Evolutionary conservation across 2,113 vertebrate species (phyloP).

Genomic region (Lepidothrix coronata): DNA sequence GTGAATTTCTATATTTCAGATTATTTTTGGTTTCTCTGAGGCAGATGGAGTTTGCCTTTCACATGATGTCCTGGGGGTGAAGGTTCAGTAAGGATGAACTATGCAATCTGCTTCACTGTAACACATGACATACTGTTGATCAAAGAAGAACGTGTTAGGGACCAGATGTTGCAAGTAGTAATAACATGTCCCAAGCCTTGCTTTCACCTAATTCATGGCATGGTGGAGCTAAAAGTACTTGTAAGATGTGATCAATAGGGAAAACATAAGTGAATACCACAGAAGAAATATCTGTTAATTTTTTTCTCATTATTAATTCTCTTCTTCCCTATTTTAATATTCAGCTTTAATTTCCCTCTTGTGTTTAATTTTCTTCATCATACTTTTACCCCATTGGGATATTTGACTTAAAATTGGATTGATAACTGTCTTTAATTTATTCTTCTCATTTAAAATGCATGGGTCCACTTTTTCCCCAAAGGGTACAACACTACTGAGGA

Average conservation of each 20-base stretch:
- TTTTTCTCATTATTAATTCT: slow-evolving; percentile 34
- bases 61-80: slow-evolving; percentile 38
- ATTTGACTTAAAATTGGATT: slow-evolving; percentile 36
- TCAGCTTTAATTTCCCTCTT: slow-evolving; percentile 5
- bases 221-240: not conserved
- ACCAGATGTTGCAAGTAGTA: slow-evolving; percentile 59
- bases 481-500: not conserved
- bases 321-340: not conserved
- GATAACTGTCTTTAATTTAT: slow-evolving; percentile 25
- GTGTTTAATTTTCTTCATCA: slow-evolving; percentile 25
- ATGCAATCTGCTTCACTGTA: slow-evolving; percentile 32
- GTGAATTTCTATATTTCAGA: slow-evolving; percentile 3
- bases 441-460: not conserved
- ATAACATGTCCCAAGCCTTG: slow-evolving; percentile 22
- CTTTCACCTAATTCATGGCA: slow-evolving; percentile 25
- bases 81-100: slow-evolving; percentile 55
- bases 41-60: slow-evolving; percentile 35
- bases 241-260: slow-evolving; percentile 14
- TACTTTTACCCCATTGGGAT: slow-evolving; percentile 17
- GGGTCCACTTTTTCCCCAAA: not conserved
- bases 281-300: not conserved
- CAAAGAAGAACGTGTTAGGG: not conserved
- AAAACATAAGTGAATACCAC: not conserved
- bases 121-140: slow-evolving; percentile 36
- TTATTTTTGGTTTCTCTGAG: slow-evolving; percentile 27